A percentile compares a stretch with the other conserved stretches of the same genome.
phyloP scores from a whole-genome alignment of 2,888 invertebrate genomes.

The Ophion costatus region DNA sequence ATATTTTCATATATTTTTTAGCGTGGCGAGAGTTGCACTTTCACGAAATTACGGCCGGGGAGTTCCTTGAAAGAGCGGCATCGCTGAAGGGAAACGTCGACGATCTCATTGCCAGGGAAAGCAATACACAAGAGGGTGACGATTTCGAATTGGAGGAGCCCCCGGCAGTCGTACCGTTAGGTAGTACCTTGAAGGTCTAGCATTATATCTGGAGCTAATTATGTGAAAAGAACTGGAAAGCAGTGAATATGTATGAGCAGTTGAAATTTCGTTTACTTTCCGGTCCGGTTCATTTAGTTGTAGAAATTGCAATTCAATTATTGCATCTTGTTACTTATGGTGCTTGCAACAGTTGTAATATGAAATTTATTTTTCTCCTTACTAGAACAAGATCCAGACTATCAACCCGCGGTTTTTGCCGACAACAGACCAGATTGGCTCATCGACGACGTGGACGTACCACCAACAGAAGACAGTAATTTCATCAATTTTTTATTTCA shows the following conservation, averaged over 20 bases:
- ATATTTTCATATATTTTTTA: conserved; percentile 18
- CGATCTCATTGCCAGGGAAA: conserved; percentile 11
- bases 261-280: no score
- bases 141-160: conserved; percentile 33
- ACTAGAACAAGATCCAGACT: conserved; percentile 21
- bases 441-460: neutral
- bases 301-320: neutral
- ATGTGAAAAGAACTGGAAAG: neutral
- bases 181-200: conserved; percentile 22
- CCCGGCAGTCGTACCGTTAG: conserved; percentile 27
- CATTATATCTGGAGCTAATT: neutral
- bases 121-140: conserved; percentile 11
- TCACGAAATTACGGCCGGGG: conserved; percentile 19
- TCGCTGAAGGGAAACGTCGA: conserved; percentile 36
- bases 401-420: neutral
- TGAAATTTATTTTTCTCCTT: neutral
- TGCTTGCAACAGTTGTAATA: neutral
- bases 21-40: conserved; percentile 51
- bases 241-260: conserved; percentile 11
- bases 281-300: no score
- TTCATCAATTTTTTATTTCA: conserved; percentile 12
- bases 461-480: conserved; percentile 13
- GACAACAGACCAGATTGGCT: conserved; percentile 6
- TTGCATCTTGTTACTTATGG: neutral
- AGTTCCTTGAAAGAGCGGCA: conserved; percentile 49